phyloP scores from a whole-genome alignment of 2,888 invertebrate species.

The Drosophila putrida region DNA sequence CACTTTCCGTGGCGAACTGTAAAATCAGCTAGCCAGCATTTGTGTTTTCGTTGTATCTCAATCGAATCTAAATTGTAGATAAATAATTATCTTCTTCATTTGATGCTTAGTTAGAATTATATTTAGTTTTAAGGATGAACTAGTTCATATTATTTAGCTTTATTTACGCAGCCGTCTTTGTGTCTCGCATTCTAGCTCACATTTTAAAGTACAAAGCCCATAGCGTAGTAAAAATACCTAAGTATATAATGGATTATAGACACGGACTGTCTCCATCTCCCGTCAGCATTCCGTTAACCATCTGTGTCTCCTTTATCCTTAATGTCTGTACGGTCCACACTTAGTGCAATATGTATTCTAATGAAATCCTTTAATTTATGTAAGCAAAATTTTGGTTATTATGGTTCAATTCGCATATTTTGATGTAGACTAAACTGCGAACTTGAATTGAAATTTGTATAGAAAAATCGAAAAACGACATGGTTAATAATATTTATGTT shows the following conservation, averaged over 20 bases:
- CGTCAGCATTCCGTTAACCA: constrained; percentile 45
- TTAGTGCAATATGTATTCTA: constrained; percentile 44
- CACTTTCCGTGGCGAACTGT: constrained; percentile 82
- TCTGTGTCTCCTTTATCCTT: not conserved
- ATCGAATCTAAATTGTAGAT: constrained; percentile 28
- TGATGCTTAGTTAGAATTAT: constrained; percentile 33
- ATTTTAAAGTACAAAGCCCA: constrained; percentile 55
- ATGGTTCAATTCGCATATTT: not conserved
- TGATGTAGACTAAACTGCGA: not conserved
- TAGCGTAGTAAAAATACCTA: constrained; percentile 32
- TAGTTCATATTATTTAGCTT: constrained; percentile 47
- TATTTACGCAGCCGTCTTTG: constrained; percentile 36
- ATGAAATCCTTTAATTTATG: constrained; percentile 5
- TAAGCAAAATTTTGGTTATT: constrained; percentile 4
- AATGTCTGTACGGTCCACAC: constrained; percentile 15
- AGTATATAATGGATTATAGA: constrained; percentile 6
- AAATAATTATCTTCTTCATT: constrained; percentile 66
- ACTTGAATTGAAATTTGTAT: constrained; percentile 7
- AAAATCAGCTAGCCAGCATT: constrained; percentile 17
- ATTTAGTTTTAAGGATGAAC: constrained; percentile 31
- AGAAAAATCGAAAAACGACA: not conserved
- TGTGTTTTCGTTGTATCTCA: constrained; percentile 46
- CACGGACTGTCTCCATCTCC: constrained; percentile 30
- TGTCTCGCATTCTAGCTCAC: constrained; percentile 30
- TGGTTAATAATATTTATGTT: not conserved